Conservation (phyloP, 2,888 invertebrate species). For the Lissocephala sabroskyi region DNA sequence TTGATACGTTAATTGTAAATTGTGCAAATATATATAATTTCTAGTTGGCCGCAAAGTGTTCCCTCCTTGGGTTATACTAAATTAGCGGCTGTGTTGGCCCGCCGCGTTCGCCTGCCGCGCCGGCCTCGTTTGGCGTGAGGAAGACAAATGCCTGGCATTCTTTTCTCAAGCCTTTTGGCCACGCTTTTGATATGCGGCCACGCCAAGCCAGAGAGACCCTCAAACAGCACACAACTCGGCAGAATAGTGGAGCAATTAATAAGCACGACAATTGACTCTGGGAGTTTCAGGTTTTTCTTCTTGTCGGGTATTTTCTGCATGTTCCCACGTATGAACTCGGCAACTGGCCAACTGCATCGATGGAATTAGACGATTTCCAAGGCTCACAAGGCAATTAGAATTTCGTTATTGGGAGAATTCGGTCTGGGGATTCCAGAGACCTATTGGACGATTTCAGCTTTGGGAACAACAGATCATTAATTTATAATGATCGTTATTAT, state of each 20-base stretch:
- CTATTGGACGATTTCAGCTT: too few species aligned
- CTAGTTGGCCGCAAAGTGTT: too few species aligned
- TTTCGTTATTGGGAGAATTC: too few species aligned
- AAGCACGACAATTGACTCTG: constrained; percentile 30
- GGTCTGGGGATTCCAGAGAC: too few species aligned
- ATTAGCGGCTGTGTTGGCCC: constrained; percentile 33
- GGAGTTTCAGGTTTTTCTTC: background rate
- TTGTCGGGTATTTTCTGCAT: background rate
- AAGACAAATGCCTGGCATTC: constrained; percentile 56
- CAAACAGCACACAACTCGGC: too few species aligned
- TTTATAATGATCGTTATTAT: too few species aligned
- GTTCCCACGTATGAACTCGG: constrained; percentile 55
- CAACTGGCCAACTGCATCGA: too few species aligned
- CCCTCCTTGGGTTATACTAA: constrained; percentile 52
- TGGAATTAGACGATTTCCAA: too few species aligned
- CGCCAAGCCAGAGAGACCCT: too few species aligned
- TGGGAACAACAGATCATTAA: too few species aligned
- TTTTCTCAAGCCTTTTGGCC: constrained; percentile 62
- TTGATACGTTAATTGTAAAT: constrained; percentile 61
- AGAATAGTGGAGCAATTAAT: background rate
- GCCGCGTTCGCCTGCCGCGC: constrained; percentile 2
- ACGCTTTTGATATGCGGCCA: constrained; percentile 55
- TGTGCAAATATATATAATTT: constrained; percentile 58
- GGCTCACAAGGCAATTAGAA: too few species aligned
- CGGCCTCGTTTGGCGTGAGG: constrained; percentile 41